Evolutionary conservation across 2,113 vertebrate genomes (phyloP).

Genomic region (Raphicerus campestris): DNA sequence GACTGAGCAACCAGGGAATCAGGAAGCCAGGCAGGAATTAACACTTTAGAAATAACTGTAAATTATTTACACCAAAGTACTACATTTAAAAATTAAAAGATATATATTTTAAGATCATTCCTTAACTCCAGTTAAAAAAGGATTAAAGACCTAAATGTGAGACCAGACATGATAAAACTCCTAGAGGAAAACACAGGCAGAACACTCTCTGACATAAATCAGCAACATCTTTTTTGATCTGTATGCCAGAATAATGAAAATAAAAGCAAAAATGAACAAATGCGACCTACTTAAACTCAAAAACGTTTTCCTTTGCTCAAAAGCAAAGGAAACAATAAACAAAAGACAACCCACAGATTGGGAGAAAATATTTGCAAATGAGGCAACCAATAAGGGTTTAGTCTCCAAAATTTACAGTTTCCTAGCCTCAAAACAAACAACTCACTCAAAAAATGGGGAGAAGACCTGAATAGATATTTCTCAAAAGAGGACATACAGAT

Average conservation of each 20-base stretch:
- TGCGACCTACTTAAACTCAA: background rate
- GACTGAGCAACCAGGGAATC: background rate
- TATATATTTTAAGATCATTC: background rate
- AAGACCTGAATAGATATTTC: background rate
- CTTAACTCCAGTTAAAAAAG: background rate
- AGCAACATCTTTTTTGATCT: background rate
- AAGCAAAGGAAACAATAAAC: background rate
- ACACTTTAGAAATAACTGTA: background rate
- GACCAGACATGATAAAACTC: background rate
- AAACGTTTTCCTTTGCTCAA: background rate
- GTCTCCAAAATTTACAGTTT: background rate
- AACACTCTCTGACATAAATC: background rate
- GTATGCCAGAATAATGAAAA: background rate
- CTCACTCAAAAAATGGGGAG: background rate
- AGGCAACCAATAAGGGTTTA: background rate
- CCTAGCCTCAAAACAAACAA: background rate
- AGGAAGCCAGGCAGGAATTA: background rate
- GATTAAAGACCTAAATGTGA: background rate
- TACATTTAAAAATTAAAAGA: background rate
- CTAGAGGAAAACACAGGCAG: background rate
- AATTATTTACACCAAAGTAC: slow-evolving; percentile 6
- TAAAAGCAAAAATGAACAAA: background rate
- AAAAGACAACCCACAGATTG: background rate
- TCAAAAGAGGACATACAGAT: background rate
- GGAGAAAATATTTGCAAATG: background rate